Percentiles rank a stretch among this genome's conserved stretches.
Evolutionary conservation across 2,113 vertebrate species (phyloP).

Genomic region (Sardina pilchardus): DNA sequence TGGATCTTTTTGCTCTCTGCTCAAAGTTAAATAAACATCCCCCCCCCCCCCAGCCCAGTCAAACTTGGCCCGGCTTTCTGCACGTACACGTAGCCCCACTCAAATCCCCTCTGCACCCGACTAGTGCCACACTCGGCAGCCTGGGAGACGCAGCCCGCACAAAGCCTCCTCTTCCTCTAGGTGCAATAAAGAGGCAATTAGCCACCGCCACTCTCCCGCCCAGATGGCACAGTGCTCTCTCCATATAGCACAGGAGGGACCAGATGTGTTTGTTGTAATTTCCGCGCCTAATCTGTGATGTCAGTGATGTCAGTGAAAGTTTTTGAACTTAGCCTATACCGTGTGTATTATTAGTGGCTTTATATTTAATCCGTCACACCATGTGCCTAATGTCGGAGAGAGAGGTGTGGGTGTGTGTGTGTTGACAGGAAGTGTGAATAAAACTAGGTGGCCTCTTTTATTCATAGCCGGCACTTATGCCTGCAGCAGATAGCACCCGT

Average conservation of each 20-base stretch:
- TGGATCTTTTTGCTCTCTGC: conserved; percentile 1
- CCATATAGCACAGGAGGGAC: background rate
- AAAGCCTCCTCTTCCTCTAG: background rate
- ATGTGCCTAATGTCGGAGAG: too few species aligned
- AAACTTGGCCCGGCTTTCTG: background rate
- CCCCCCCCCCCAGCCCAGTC: background rate
- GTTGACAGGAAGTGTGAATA: background rate
- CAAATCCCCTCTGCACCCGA: background rate
- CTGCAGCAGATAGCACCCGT: background rate
- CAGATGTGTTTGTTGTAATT: background rate
- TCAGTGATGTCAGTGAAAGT: background rate
- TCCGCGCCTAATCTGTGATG: background rate
- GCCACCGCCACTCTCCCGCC: too few species aligned
- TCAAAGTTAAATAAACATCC: background rate
- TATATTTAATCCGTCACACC: too few species aligned
- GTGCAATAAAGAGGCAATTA: background rate
- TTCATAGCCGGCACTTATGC: background rate
- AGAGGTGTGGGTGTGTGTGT: too few species aligned
- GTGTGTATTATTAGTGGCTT: too few species aligned
- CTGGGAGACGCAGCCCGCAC: background rate
- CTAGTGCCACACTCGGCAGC: background rate
- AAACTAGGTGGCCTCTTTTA: background rate
- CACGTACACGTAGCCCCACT: background rate
- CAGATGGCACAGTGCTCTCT: background rate
- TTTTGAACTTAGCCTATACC: too few species aligned